phyloP scores from a whole-genome alignment of 2,797 vertebrate species.

The Dromococcyx pavoninus region DNA sequence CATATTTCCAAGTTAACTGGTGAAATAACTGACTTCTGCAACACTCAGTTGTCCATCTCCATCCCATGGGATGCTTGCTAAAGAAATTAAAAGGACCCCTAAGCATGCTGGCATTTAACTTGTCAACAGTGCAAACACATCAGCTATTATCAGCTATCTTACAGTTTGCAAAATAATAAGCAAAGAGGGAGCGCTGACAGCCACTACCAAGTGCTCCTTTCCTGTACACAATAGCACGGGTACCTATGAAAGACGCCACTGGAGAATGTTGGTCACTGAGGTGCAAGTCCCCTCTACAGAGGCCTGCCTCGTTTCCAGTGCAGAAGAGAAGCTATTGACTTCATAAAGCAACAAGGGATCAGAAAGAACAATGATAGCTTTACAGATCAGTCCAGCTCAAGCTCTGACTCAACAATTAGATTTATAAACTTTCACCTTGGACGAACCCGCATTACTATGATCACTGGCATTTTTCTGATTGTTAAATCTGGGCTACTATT shows the following conservation, averaged over 20 bases:
- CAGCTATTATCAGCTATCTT: neutral
- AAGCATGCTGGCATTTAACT: neutral
- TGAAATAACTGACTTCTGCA: neutral
- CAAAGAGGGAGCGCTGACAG: neutral
- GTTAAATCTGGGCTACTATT: neutral
- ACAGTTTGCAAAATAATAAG: neutral
- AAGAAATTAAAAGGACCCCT: neutral
- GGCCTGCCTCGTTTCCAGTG: neutral
- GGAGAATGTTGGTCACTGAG: neutral
- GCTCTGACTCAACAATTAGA: neutral
- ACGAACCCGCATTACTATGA: neutral
- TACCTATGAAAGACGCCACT: fast-evolving
- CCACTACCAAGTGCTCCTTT: neutral
- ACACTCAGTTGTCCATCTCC: neutral
- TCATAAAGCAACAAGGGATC: neutral
- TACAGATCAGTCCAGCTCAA: neutral
- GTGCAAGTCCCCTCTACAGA: neutral
- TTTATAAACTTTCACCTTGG: neutral
- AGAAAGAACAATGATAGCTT: neutral
- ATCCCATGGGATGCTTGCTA: neutral
- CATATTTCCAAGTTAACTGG: neutral
- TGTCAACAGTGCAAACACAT: neutral
- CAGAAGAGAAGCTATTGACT: neutral
- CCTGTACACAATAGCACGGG: neutral
- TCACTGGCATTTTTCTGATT: neutral